A percentile compares a stretch with the other conserved stretches of the same genome.
phyloP scores from a whole-genome alignment of 2,113 vertebrate genomes.

The Psilopsiagon aymara region DNA sequence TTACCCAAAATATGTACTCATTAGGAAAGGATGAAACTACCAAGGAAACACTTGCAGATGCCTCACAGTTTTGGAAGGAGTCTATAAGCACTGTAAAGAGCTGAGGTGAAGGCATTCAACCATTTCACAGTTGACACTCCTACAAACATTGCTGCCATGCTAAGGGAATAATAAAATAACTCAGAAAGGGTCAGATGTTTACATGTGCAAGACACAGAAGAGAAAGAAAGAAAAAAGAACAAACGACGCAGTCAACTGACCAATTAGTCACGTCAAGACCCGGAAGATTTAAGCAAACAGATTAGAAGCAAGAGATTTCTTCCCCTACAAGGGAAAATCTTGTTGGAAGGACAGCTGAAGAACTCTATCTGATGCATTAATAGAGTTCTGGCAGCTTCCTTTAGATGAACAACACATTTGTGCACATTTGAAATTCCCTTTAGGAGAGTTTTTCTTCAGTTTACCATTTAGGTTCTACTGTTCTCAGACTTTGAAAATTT shows the following conservation, averaged over 20 bases:
- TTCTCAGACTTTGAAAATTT: background rate
- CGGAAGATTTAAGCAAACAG: background rate
- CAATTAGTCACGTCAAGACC: background rate
- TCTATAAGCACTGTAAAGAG: background rate
- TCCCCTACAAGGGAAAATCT: background rate
- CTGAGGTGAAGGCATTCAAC: background rate
- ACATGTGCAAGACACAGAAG: background rate
- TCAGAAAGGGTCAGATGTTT: background rate
- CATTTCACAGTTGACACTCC: background rate
- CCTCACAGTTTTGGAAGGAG: background rate
- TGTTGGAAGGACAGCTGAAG: background rate
- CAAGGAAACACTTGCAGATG: background rate
- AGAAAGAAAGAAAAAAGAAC: background rate
- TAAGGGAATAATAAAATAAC: background rate
- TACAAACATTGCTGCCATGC: background rate
- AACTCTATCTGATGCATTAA: background rate
- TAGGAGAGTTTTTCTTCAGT: background rate
- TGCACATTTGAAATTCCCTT: background rate
- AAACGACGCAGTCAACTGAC: background rate
- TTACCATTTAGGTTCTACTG: background rate
- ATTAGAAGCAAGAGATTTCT: background rate
- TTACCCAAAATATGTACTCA: background rate
- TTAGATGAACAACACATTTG: background rate
- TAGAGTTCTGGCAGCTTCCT: background rate
- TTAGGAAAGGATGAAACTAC: background rate